A percentile compares a stretch with the other conserved stretches of the same genome.
Evolutionary conservation across 2,113 vertebrate genomes (phyloP).

Genomic region (Pleuronectes platessa): DNA sequence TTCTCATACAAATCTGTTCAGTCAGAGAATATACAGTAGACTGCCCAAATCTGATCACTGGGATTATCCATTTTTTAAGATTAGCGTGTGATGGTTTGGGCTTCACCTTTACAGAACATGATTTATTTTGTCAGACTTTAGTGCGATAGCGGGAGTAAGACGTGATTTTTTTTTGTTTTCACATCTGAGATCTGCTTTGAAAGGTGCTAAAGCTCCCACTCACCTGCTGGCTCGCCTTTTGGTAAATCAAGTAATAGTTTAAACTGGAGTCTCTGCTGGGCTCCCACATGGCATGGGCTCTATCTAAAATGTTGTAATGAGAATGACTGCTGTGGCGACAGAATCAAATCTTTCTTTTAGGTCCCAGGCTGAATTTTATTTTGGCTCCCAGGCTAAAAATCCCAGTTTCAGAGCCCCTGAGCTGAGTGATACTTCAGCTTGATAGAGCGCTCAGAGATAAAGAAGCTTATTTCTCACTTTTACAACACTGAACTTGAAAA

Average conservation of each 20-base stretch:
- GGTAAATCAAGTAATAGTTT: slow-evolving; percentile 46
- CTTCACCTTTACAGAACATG: background rate
- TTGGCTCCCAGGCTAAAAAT: slow-evolving; percentile 30
- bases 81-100: background rate
- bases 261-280: slow-evolving; percentile 30
- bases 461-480: slow-evolving; percentile 26
- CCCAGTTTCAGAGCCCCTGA: slow-evolving; percentile 6
- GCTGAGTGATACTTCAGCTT: slow-evolving; percentile 22
- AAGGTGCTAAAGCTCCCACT: slow-evolving; percentile 28
- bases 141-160: background rate
- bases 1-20: too few species aligned
- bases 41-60: too few species aligned
- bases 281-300: slow-evolving; percentile 34
- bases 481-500: background rate
- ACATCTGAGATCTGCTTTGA: background rate
- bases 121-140: background rate
- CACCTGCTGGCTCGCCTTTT: slow-evolving; percentile 19
- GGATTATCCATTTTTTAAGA: background rate
- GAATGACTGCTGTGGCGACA: slow-evolving; percentile 25
- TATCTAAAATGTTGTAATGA: slow-evolving; percentile 62
- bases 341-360: slow-evolving; percentile 41
- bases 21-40: too few species aligned
- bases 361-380: slow-evolving; percentile 43
- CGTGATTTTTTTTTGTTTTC: background rate
- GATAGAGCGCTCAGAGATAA: slow-evolving; percentile 19